Base-by-base conservation (phyloP, 2,888 invertebrate genomes). In the Agriotes lineatus region DNA sequence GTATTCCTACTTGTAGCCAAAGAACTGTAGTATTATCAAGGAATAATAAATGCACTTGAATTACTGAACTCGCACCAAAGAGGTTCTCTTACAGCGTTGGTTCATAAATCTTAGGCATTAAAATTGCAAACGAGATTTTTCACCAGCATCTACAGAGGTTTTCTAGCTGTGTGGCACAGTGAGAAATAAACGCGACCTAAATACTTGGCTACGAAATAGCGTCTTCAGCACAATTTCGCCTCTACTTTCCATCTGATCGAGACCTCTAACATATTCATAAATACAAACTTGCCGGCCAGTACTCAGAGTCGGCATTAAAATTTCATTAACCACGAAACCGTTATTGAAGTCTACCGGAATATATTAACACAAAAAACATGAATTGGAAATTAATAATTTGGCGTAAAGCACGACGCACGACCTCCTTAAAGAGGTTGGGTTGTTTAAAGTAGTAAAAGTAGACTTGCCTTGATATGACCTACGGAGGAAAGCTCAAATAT, bases 381-480 rank as follows among this genome's bases (percentile, higher is more conserved):
- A 6, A 42, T 42, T 14, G 16, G 9, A 9, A 2, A 37, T 50
- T 16, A 12, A 10, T 19, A 42, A 65, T 58, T 65, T 37, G 19
- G 65, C 39, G 14, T 58, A 37, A n/a, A 30, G 3, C 37, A 52
- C n/a, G n/a, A n/a, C n/a, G n/a, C n/a, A n/a, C 58, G 57, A 65
- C 65, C 65, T 65, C 57, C 57, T 65, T 65, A 35, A 50, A 16
- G 58, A 45, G 35, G 58, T 19, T 50, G 5, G 12, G 22, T 39
- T 65, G 57, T 65, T 65, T 65, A 65, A 58, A 65, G 37, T 58
- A 65, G 65, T 65, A 65, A 65, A 65, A 65, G 65, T 57, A 25
- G 25, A 35, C 30, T 60, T 35, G 16, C 45, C 59, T 60, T 60
- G 59, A 10, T 25, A 44, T 16, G 45, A 48, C 30, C 25, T 7